Evolutionary conservation across 2,113 vertebrate genomes (phyloP).

Genomic region (Myotis yumanensis): DNA sequence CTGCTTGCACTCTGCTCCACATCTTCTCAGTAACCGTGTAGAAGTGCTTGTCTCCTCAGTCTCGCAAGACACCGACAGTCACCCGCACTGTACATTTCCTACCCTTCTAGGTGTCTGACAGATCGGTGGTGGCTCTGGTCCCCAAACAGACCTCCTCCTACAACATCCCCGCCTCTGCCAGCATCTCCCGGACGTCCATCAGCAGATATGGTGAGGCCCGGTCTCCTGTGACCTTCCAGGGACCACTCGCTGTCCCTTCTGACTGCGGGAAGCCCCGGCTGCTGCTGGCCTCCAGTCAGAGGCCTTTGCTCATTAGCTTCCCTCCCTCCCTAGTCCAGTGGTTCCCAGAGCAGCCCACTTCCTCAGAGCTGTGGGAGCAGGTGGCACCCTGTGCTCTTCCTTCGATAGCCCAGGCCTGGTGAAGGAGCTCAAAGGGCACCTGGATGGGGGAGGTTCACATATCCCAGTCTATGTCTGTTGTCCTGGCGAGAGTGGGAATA

Average conservation of each 20-base stretch:
- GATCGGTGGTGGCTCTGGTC: conserved; percentile 96
- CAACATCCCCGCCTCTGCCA: conserved; percentile 96
- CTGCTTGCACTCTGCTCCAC: neutral
- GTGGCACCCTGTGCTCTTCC: neutral
- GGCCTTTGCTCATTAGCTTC: neutral
- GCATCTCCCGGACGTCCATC: conserved; percentile 96
- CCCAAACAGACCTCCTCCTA: conserved; percentile 99
- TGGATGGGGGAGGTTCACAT: neutral
- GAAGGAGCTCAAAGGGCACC: neutral
- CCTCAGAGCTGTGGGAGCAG: neutral
- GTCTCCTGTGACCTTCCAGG: neutral
- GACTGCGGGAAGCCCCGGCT: neutral
- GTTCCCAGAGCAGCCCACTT: neutral
- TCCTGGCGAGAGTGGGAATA: neutral
- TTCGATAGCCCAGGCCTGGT: neutral
- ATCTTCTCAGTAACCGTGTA: neutral
- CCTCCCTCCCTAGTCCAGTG: neutral
- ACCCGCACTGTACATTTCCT: neutral
- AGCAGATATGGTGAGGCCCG: conserved; percentile 94
- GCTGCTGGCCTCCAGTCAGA: neutral
- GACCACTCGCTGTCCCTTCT: accelerated
- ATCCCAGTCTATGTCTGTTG: neutral
- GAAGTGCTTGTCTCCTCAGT: neutral
- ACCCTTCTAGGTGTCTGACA: conserved; percentile 92
- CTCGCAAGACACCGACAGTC: neutral